Evolutionary conservation across 2,113 vertebrate genomes (phyloP), one percentile per base, ranked within the genome.

Genomic region (Urocynchramus pylzowi): DNA sequence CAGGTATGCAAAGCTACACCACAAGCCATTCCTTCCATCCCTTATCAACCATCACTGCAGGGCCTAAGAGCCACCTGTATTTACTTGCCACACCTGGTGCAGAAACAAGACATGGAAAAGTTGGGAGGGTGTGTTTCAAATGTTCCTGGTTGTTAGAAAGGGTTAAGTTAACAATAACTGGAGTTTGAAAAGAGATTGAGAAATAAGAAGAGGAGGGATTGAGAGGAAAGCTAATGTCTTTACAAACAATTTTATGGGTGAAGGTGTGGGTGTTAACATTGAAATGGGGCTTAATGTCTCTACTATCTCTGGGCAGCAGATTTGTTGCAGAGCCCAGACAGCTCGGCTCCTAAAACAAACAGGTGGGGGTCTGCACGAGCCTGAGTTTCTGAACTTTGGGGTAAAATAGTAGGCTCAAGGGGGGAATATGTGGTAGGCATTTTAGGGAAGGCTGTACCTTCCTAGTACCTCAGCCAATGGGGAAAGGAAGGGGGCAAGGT

Each of bases 1-100:
- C 45, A 89, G 41, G 24, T 45, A 77, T 12, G 5, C 19, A 79
- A 69, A 84, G 27, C 13, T 30, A 53, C 37, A 41, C 13, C 33
- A 54, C 0, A 1, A 61, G 21, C 23, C 19, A 35, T 16, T 7
- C 33, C 20, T 30, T 67, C 52, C 37, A 52, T 4, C 15, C 31
- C 5, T 0, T 33, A 87, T 8, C 27, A 44, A 24, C 17, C 26
- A 74, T 1, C 1, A 4, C 31, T 16, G 30, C 16, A 20, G n/a
- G 27, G 24, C 2, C 5, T 8, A 71, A 50, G 9, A 70, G 31
- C 23, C 9, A 28, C 16, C 26, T 59, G n/a, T 9, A 37, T 67
- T 80, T 56, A 67, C 27, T 45, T 44, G 33, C 26, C 26, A 54
- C 12, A 65, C 6, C 33, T 30, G 27, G 8, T 26, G 33, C 27